A percentile compares a stretch with the other conserved stretches of the same genome.
Evolutionary conservation across 2,888 invertebrate genomes (phyloP).

Genomic region (Petrolisthes manimaculis): DNA sequence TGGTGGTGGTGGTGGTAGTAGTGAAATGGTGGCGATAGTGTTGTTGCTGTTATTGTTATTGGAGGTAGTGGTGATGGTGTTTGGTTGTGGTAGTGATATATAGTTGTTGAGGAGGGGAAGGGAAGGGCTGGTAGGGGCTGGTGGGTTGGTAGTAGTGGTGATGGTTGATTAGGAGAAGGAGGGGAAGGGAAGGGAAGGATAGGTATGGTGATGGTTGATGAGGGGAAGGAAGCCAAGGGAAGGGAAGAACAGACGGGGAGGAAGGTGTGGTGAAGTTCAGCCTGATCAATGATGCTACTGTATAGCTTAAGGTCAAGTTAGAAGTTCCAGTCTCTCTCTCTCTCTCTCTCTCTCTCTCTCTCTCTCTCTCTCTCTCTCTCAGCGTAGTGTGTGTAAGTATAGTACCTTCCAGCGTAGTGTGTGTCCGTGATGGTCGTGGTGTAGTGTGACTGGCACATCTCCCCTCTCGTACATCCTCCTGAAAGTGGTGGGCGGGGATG

Average conservation of each 20-base stretch:
- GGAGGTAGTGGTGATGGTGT: background rate
- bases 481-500: constrained; percentile 65
- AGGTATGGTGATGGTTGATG: background rate
- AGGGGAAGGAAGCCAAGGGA: constrained; percentile 1
- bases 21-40: background rate
- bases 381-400: background rate
- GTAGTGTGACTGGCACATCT: constrained; percentile 62
- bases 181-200: background rate
- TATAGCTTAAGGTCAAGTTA: background rate
- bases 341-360: constrained; percentile 34
- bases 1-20: background rate
- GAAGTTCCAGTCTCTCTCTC: constrained; percentile 26
- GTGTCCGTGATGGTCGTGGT: constrained; percentile 64
- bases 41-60: background rate
- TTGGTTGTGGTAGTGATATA: background rate
- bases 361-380: constrained; percentile 36
- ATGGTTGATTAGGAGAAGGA: background rate
- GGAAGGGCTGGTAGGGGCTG: background rate
- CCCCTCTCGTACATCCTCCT: constrained; percentile 65
- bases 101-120: background rate
- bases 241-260: background rate
- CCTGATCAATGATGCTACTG: too few relatives aligned
- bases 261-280: background rate
- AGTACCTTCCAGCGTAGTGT: constrained; percentile 62
- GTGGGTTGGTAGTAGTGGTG: background rate